Percentiles rank a stretch among this genome's conserved stretches.
phyloP scores from a whole-genome alignment of 92 coral and sea anemone genomes.

The Zoanthus solanderi region DNA sequence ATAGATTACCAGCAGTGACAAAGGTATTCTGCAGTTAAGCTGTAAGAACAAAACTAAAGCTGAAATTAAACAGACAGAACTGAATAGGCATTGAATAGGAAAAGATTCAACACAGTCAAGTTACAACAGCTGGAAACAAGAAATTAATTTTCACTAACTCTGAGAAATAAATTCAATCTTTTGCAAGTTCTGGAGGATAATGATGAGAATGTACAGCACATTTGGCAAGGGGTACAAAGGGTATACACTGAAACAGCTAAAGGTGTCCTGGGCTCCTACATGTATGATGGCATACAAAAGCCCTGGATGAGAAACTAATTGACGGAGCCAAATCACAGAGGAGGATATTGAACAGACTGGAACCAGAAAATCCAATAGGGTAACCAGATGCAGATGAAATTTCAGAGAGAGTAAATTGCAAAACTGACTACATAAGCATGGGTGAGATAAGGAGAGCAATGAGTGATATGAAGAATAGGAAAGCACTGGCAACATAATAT shows the following conservation, averaged over 20 bases:
- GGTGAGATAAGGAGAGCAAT: too few relatives aligned
- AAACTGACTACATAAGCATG: not conserved
- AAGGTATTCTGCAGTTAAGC: too few relatives aligned
- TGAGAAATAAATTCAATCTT: constrained; percentile 17
- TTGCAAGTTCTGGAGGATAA: constrained; percentile 23
- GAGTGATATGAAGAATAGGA: too few relatives aligned
- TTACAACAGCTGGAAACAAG: constrained; percentile 13
- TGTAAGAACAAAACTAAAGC: not conserved
- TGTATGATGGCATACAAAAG: constrained; percentile 16
- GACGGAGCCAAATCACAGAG: constrained; percentile 19
- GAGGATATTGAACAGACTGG: constrained; percentile 30
- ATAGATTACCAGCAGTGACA: too few relatives aligned
- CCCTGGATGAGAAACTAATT: constrained; percentile 1
- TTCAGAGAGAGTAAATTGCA: constrained; percentile 8
- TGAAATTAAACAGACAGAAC: not conserved
- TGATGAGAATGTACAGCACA: constrained; percentile 10
- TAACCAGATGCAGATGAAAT: not conserved
- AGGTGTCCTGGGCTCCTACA: constrained; percentile 16
- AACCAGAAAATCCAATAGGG: constrained; percentile 20
- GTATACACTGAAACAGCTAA: constrained; percentile 9
- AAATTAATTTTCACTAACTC: not conserved
- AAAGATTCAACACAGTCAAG: constrained; percentile 22
- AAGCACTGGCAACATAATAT: too few relatives aligned
- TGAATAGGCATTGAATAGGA: not conserved
- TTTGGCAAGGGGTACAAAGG: constrained; percentile 19